phyloP scores from a whole-genome alignment of 2,888 invertebrate genomes.

The Marronus borbonicus region DNA sequence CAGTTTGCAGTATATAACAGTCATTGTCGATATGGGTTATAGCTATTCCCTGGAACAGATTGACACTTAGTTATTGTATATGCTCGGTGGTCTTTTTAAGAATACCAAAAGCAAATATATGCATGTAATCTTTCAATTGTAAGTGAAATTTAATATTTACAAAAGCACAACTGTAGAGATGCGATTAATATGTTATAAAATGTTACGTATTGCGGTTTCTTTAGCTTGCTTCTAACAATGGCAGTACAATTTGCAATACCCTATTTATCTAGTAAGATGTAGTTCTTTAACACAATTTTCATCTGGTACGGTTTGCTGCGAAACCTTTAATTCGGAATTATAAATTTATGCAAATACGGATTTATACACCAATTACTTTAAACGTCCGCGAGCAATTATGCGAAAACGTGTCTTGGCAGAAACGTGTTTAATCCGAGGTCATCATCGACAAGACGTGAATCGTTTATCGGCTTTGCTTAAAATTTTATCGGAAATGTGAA shows the following conservation, averaged over 20 bases:
- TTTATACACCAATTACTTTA: slow-evolving; percentile 23
- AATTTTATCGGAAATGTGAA: slow-evolving; percentile 30
- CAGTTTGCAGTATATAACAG: no score
- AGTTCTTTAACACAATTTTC: background rate
- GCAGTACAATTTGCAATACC: background rate
- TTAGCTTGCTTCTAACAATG: no score
- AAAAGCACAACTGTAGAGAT: no score
- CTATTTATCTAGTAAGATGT: background rate
- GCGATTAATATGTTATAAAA: no score
- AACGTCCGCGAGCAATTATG: slow-evolving; percentile 23
- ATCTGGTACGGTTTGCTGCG: background rate
- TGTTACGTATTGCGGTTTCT: no score
- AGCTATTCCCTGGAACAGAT: no score
- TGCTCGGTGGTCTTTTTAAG: no score
- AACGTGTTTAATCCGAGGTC: slow-evolving; percentile 29
- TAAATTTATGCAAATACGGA: slow-evolving; percentile 28
- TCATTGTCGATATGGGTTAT: no score
- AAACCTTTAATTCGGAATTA: background rate
- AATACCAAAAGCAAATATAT: no score
- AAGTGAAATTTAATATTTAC: no score
- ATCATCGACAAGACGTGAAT: slow-evolving; percentile 9
- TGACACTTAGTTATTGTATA: no score
- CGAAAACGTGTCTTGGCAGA: slow-evolving; percentile 23
- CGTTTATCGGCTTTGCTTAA: slow-evolving; percentile 33
- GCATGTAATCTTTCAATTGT: no score